phyloP scores from a whole-genome alignment of 2,888 invertebrate species.

The Empis stercorea region DNA sequence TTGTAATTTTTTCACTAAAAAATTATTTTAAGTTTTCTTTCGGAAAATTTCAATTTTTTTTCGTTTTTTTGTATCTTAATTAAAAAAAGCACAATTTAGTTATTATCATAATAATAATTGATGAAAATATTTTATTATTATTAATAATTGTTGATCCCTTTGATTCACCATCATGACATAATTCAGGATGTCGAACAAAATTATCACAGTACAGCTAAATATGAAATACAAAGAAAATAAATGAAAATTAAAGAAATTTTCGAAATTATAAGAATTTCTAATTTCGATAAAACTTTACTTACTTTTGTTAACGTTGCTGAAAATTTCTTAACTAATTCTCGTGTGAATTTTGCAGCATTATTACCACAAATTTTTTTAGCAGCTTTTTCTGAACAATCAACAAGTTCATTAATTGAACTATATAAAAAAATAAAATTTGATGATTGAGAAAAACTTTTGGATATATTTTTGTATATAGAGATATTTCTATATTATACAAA shows the following conservation, averaged over 20 bases:
- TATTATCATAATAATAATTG: no score
- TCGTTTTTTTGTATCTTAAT: no score
- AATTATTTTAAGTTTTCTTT: no score
- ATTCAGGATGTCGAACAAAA: conserved; percentile 26
- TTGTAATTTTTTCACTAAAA: no score
- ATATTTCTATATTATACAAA: no score
- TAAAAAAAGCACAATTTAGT: no score
- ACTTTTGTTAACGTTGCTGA: conserved; percentile 66
- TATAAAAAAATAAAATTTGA: conserved; percentile 1
- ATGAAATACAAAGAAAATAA: conserved; percentile 6
- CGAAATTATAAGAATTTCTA: no score
- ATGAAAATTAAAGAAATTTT: neutral
- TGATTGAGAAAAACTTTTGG: no score
- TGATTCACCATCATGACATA: conserved; percentile 23
- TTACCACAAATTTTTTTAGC: conserved; percentile 60
- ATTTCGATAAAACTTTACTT: conserved; percentile 14
- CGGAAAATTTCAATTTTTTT: no score
- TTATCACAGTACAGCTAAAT: conserved; percentile 29
- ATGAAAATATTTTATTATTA: no score
- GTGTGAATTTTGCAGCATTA: conserved; percentile 63
- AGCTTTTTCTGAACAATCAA: conserved; percentile 60
- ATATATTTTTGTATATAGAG: no score
- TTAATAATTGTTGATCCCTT: no score
- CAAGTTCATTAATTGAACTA: conserved; percentile 62
- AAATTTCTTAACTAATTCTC: conserved; percentile 62